These are phyloP conservation scores for Ommatoiulus sabulosus DNA, from an alignment of 2,888 invertebrate species.

Conservation along the genomic window DNA sequence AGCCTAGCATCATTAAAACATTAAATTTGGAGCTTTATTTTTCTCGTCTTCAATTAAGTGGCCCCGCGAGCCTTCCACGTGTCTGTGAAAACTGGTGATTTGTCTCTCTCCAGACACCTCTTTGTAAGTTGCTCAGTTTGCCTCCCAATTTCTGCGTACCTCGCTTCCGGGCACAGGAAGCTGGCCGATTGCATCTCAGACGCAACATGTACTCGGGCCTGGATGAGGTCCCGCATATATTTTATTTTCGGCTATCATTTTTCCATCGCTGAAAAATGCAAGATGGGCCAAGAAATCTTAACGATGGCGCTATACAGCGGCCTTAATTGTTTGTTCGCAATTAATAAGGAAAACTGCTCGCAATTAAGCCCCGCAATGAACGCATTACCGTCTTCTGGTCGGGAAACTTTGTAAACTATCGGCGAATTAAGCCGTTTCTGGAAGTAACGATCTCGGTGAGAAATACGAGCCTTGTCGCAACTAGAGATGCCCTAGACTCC, in stretches of 20 bases:
- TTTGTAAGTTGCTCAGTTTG: not conserved
- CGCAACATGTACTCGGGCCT: not conserved
- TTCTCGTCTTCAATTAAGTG: not conserved
- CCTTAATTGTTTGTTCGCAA: slow-evolving; percentile 32
- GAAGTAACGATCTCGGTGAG: not conserved
- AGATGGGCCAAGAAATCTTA: not conserved
- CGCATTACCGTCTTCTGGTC: slow-evolving; percentile 27
- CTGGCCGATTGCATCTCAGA: not conserved
- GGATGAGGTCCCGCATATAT: not conserved
- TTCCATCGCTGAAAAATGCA: not conserved
- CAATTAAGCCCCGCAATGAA: slow-evolving; percentile 31
- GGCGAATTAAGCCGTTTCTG: not conserved
- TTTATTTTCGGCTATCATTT: not conserved
- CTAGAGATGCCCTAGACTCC: too few species aligned
- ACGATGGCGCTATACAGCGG: slow-evolving; percentile 9
- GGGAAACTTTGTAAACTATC: slow-evolving; percentile 40
- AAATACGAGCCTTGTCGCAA: too few species aligned
- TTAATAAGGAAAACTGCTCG: slow-evolving; percentile 35
- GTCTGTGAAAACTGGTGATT: not conserved
- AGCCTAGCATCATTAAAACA: slow-evolving; percentile 30
- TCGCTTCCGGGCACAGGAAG: not conserved
- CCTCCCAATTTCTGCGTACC: not conserved
- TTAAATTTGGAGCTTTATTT: slow-evolving; percentile 1
- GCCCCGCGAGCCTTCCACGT: not conserved
- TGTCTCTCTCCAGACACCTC: slow-evolving; percentile 29